phyloP scores from a whole-genome alignment of 2,888 invertebrate genomes.

The Diarsia mendica region DNA sequence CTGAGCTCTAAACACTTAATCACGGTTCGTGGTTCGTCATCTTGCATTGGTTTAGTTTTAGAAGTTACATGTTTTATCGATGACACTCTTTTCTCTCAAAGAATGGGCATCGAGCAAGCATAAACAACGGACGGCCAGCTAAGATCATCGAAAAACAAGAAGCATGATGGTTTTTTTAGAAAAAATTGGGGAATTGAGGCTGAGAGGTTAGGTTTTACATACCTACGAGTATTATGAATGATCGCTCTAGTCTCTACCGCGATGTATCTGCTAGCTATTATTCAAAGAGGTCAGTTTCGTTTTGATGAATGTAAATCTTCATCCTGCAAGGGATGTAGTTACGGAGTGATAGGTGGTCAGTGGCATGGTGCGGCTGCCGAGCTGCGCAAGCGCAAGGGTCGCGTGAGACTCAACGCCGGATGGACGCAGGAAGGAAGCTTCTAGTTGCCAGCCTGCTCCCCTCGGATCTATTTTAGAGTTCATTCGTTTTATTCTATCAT shows the following conservation, averaged over 20 bases:
- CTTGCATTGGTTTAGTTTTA: too few relatives aligned
- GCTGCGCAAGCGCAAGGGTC: constrained; percentile 74
- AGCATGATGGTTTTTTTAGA: neutral
- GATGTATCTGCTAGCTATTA: neutral
- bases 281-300: constrained; percentile 30
- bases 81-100: neutral
- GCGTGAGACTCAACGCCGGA: constrained; percentile 89
- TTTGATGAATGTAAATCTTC: constrained; percentile 48
- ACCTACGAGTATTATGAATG: neutral
- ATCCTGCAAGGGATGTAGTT: constrained; percentile 53
- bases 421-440: constrained; percentile 89
- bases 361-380: constrained; percentile 68
- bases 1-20: neutral
- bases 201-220: too few relatives aligned
- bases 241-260: neutral
- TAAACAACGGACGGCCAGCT: neutral
- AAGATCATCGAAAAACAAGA: neutral
- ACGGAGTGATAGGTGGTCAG: constrained; percentile 69
- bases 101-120: too few relatives aligned
- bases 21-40: neutral
- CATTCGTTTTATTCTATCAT: constrained; percentile 82
- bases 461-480: constrained; percentile 89
- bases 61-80: neutral
- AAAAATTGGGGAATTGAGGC: too few relatives aligned
- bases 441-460: constrained; percentile 88